Conservation (phyloP, 53 echinoderm and acorn worm species). For the Henricia sp. region DNA sequence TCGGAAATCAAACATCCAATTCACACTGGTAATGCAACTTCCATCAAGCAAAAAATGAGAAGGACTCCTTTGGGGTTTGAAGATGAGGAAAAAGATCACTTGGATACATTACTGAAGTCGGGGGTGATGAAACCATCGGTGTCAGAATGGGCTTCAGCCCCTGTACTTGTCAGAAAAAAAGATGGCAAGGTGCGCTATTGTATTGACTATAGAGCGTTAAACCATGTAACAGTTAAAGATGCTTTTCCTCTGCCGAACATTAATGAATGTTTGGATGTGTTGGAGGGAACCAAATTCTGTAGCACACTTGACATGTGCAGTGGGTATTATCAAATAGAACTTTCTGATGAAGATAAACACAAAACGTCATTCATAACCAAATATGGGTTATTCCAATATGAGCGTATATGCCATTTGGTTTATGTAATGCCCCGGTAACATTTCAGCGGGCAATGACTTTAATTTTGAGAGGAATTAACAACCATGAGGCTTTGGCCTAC, state of each 20-base stretch:
- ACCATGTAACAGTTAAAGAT: constrained; percentile 24
- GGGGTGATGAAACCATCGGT: neutral
- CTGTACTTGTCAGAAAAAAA: constrained; percentile 1
- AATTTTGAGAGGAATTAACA: constrained; percentile 3
- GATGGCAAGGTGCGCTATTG: too few species aligned
- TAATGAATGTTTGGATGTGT: constrained; percentile 49
- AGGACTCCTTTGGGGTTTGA: constrained; percentile 10
- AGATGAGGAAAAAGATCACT: neutral
- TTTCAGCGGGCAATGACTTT: neutral
- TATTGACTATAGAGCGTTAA: constrained; percentile 4
- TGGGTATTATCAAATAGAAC: constrained; percentile 51
- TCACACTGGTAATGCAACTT: constrained; percentile 2
- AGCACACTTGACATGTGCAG: constrained; percentile 59
- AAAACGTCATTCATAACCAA: constrained; percentile 59
- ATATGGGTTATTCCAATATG: constrained; percentile 6
- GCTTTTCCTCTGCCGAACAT: constrained; percentile 53
- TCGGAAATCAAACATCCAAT: constrained; percentile 7
- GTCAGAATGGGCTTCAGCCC: constrained; percentile 17
- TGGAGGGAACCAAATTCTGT: constrained; percentile 47
- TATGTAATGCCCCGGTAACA: neutral
- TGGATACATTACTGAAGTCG: neutral
- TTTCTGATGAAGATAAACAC: constrained; percentile 40
- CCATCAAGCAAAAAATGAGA: constrained; percentile 25
- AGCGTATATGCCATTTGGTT: constrained; percentile 9
- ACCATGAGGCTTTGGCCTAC: neutral